Percentiles rank a stretch among this genome's conserved stretches.
Conservation (phyloP, 2,797 vertebrate genomes). For the Remorina albescens region DNA sequence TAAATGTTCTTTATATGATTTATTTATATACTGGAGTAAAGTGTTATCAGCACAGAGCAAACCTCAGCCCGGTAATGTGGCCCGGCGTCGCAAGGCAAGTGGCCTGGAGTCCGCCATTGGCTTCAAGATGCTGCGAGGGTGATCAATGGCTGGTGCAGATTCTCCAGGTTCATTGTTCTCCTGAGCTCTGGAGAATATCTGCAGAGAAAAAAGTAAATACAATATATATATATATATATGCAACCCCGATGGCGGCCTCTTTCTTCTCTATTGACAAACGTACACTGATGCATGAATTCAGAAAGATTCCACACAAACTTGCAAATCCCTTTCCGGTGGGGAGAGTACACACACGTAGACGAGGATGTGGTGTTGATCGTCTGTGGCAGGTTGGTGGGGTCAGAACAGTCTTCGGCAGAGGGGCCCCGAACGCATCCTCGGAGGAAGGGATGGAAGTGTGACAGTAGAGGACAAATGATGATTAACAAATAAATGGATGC, state of each 20-base stretch:
- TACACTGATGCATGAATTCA: constrained; percentile 13
- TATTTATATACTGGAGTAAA: constrained; percentile 48
- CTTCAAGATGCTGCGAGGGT: constrained; percentile 34
- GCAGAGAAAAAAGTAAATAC: constrained; percentile 40
- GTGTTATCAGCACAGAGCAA: constrained; percentile 67
- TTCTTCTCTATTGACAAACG: constrained; percentile 54
- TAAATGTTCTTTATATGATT: constrained; percentile 60
- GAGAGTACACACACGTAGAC: constrained; percentile 28
- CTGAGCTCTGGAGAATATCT: constrained; percentile 41
- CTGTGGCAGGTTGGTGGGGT: constrained; percentile 19
- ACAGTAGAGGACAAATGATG: constrained; percentile 49
- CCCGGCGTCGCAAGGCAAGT: constrained; percentile 1
- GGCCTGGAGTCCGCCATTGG: constrained; percentile 35
- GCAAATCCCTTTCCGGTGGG: constrained; percentile 37
- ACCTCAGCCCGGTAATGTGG: constrained; percentile 39
- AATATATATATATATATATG: constrained; percentile 64
- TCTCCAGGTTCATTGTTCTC: constrained; percentile 59
- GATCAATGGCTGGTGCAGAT: constrained; percentile 64
- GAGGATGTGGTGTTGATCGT: constrained; percentile 11
- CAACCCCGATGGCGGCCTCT: constrained; percentile 48
- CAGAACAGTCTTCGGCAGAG: constrained; percentile 41
- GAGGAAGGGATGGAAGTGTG: constrained; percentile 4
- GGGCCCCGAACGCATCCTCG: constrained; percentile 21
- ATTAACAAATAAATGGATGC: constrained; percentile 29
- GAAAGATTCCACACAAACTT: constrained; percentile 23